These are phyloP conservation scores for Cabera pusaria DNA, from an alignment of 2,888 invertebrate genomes.

Conservation along the genomic window DNA sequence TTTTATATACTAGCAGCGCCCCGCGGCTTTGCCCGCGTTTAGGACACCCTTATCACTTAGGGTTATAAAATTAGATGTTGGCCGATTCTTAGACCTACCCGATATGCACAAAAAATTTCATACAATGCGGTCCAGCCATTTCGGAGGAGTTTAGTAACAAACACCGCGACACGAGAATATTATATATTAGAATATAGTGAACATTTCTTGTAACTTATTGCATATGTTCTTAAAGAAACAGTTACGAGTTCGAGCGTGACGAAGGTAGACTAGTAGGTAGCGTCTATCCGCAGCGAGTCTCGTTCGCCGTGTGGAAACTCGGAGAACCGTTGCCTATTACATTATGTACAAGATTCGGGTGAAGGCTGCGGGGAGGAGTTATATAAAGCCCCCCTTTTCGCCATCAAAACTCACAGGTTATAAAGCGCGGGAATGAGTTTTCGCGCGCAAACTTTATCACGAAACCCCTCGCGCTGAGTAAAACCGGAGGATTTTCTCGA, in stretches of 20 bases:
- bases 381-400: conserved; percentile 54
- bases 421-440: conserved; percentile 79
- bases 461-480: conserved; percentile 46
- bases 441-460: conserved; percentile 75
- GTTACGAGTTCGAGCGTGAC: conserved; percentile 13
- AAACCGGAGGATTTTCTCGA: conserved; percentile 53
- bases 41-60: too few species aligned
- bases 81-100: too few species aligned
- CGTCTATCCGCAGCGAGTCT: conserved; percentile 46
- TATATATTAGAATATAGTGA: too few species aligned
- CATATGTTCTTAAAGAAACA: too few species aligned
- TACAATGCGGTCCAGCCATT: too few species aligned
- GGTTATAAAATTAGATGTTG: too few species aligned
- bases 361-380: conserved; percentile 41
- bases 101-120: too few species aligned
- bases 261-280: conserved; percentile 22
- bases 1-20: too few species aligned
- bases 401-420: conserved; percentile 64
- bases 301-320: conserved; percentile 55
- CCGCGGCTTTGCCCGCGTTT: too few species aligned
- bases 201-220: too few species aligned
- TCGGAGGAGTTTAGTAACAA: too few species aligned
- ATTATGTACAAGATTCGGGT: conserved; percentile 55
- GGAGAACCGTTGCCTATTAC: conserved; percentile 52
- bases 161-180: too few species aligned